phyloP scores from a whole-genome alignment of 2,888 invertebrate species.

The Rambutsinella grinnellia region DNA sequence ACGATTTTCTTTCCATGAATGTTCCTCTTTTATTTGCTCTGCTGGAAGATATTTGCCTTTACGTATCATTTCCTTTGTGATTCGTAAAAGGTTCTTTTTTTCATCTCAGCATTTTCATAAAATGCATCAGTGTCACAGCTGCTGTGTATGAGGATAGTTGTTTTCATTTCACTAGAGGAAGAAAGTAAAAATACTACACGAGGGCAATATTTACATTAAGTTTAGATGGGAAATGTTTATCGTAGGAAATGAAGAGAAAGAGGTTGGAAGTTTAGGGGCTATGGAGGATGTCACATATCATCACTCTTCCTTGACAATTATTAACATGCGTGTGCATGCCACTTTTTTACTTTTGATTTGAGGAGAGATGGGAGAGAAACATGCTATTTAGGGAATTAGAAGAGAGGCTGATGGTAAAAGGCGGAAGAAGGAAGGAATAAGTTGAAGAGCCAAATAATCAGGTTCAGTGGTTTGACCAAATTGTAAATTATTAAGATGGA shows the following conservation, averaged over 20 bases:
- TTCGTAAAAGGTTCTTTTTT: constrained; percentile 21
- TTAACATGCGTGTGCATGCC: too few species aligned
- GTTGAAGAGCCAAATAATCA: too few species aligned
- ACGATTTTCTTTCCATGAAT: not conserved
- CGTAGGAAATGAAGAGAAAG: not conserved
- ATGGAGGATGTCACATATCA: too few species aligned
- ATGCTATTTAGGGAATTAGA: too few species aligned
- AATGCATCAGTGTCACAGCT: constrained; percentile 15
- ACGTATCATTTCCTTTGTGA: constrained; percentile 39
- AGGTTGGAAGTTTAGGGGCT: not conserved
- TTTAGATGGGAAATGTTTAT: not conserved
- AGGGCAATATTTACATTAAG: not conserved
- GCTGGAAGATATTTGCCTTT: constrained; percentile 45
- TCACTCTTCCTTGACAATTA: not conserved
- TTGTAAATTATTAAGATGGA: too few species aligned
- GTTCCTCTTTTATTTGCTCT: constrained; percentile 27
- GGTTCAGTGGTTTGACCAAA: too few species aligned
- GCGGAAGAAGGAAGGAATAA: too few species aligned
- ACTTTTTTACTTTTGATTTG: too few species aligned
- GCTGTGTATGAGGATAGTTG: not conserved
- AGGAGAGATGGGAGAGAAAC: too few species aligned
- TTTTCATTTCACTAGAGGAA: not conserved
- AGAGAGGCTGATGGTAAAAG: too few species aligned
- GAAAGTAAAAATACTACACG: not conserved
- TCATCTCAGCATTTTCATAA: constrained; percentile 24